Percentiles rank a stretch among this genome's conserved stretches.
Evolutionary conservation across 2,113 vertebrate species (phyloP).

Genomic region (Tupaia tana): DNA sequence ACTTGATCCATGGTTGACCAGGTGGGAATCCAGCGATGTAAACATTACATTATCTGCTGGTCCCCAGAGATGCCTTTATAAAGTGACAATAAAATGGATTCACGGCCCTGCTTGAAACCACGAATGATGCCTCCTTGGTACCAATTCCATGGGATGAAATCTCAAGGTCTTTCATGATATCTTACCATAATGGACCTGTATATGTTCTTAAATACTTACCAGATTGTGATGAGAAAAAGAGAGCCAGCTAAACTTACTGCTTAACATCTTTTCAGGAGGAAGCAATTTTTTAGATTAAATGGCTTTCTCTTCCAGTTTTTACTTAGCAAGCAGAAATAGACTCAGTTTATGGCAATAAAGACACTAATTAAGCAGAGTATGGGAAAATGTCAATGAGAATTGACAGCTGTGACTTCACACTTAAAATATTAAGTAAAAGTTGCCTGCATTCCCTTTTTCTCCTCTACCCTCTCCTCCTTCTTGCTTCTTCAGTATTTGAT

Average conservation of each 20-base stretch:
- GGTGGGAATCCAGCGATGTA: too few species aligned
- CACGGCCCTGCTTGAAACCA: background rate
- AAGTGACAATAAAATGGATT: background rate
- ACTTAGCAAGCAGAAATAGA: slow-evolving; percentile 69
- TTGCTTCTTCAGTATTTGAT: slow-evolving; percentile 74
- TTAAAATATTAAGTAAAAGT: slow-evolving; percentile 80
- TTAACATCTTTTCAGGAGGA: slow-evolving; percentile 3
- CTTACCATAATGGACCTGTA: background rate
- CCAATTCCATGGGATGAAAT: background rate
- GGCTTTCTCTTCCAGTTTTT: slow-evolving; percentile 48
- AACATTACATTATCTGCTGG: too few species aligned
- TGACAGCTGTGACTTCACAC: slow-evolving; percentile 76
- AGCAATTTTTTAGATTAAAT: slow-evolving; percentile 47
- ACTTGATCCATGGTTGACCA: too few species aligned
- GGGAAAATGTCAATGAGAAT: slow-evolving; percentile 73
- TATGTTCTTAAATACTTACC: slow-evolving; percentile 9
- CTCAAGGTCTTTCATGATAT: background rate
- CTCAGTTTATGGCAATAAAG: slow-evolving; percentile 67
- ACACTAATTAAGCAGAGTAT: slow-evolving; percentile 71
- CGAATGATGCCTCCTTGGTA: background rate
- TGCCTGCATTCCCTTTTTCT: slow-evolving; percentile 29
- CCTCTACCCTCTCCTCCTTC: slow-evolving; percentile 33
- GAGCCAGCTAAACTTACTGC: background rate
- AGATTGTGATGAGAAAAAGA: background rate
- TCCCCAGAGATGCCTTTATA: background rate